Evolutionary conservation across 92 coral and sea anemone genomes (phyloP).

Genomic region (Paragorgia papillata): DNA sequence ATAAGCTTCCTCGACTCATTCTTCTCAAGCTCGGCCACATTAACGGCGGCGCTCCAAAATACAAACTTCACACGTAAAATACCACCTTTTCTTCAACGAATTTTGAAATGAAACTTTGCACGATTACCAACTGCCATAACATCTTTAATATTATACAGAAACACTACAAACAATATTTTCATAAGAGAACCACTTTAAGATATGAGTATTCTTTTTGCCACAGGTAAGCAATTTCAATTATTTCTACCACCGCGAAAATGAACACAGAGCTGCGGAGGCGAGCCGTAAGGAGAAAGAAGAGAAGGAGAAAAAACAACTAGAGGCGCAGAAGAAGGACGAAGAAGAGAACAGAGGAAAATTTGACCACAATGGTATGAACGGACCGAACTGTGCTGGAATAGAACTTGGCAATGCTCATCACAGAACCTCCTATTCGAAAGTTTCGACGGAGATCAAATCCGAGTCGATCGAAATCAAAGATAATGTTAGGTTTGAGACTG

Average conservation of each 20-base stretch:
- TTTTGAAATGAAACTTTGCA: too few relatives aligned
- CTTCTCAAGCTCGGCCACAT: too few relatives aligned
- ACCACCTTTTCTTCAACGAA: too few relatives aligned
- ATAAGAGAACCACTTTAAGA: too few relatives aligned
- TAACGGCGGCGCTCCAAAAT: too few relatives aligned
- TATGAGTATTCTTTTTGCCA: background rate
- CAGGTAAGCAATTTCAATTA: slow-evolving; percentile 87
- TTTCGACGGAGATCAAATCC: slow-evolving; percentile 20
- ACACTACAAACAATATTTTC: too few relatives aligned
- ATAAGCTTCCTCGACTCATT: too few relatives aligned
- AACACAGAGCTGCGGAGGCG: slow-evolving; percentile 95
- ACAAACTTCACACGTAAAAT: too few relatives aligned
- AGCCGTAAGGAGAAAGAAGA: slow-evolving; percentile 96
- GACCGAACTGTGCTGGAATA: slow-evolving; percentile 77
- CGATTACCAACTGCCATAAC: too few relatives aligned
- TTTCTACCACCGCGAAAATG: slow-evolving; percentile 98
- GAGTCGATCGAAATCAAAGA: slow-evolving; percentile 10
- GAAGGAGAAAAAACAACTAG: slow-evolving; percentile 70
- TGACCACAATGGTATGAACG: slow-evolving; percentile 93
- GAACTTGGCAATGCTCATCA: slow-evolving; percentile 55
- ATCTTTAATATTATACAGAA: too few relatives aligned
- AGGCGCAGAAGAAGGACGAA: slow-evolving; percentile 65
- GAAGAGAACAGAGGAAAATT: slow-evolving; percentile 61
- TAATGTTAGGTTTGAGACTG: slow-evolving; percentile 32
- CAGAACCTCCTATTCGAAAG: slow-evolving; percentile 4